Base-by-base conservation (phyloP, 2,113 vertebrate genomes). In the Vanacampus margaritifer region DNA sequence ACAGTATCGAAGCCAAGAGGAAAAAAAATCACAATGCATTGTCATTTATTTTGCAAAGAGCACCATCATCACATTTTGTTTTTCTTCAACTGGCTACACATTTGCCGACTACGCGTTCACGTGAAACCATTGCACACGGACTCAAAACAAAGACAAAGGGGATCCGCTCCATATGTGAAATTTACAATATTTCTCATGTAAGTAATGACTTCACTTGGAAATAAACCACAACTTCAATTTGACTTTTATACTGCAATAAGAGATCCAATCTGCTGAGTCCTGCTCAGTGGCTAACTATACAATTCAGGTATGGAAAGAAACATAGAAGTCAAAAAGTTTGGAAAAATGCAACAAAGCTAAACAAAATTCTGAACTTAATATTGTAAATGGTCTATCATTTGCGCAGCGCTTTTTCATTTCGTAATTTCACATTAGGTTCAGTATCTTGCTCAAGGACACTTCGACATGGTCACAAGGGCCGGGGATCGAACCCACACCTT, bases 21-120 rank as follows among this genome's bases (percentile, higher is more conserved):
- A 46, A 91, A 54, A 14, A 54, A 54, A 5, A 13, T 13, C 94
- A 96, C 94, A 94, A 96, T 95, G 96, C 96, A 96, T 95, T 95
- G 89, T 91, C 79, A 89, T 92, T 90, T 92, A 61, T 85, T 91
- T 85, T 83, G 83, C 87, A 91, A 89, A 83, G 82, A 87, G 92
- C 94, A 98, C 95, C 94, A 92, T 94, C 91, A 94, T 88, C 93
- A 95, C 94, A 92, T 86, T 93, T 92, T 86, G 91, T 61, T 87
- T 92, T 56, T 16, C 0, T 23, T 23, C 89, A 93, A 73, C 89
- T 93, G 93, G 90, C 93, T 96, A 97, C 92, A 93, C 93, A 89
- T 91, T 87, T 91, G 88, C 91, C 90, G 90, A 94, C 91, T 93
- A 96, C 89, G 89, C 85, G 92, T 91, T 91, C n/a, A 95, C 92